Evolutionary conservation across 2,113 vertebrate species (phyloP).

Genomic region (Alouatta palliata): DNA sequence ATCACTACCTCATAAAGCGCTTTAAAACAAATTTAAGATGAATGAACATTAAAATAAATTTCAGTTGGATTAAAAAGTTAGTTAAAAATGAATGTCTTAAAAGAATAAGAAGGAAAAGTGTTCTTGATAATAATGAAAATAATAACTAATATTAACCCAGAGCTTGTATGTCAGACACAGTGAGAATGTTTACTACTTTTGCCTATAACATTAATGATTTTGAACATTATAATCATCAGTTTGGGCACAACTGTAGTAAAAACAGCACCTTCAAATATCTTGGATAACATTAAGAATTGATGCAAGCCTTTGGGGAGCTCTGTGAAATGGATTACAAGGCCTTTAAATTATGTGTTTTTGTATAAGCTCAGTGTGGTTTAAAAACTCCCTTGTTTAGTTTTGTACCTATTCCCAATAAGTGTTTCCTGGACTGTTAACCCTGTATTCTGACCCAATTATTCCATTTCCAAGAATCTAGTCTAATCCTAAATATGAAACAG

Average conservation of each 20-base stretch:
- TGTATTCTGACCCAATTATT: neutral
- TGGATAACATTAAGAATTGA: neutral
- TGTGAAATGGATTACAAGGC: neutral
- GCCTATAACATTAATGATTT: neutral
- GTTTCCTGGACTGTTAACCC: neutral
- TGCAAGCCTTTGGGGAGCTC: neutral
- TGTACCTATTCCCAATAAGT: neutral
- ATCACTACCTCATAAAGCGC: neutral
- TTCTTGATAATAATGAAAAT: neutral
- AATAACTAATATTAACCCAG: neutral
- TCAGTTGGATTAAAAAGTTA: neutral
- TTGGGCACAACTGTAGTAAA: constrained; percentile 4
- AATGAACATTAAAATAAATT: constrained; percentile 37
- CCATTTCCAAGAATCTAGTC: constrained; percentile 9
- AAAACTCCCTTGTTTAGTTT: neutral
- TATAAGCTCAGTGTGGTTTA: neutral
- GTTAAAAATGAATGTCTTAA: neutral
- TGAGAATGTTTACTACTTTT: neutral
- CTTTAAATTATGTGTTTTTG: neutral
- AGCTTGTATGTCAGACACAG: neutral
- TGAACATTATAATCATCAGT: neutral
- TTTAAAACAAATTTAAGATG: constrained; percentile 33
- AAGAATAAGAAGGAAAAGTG: constrained; percentile 22
- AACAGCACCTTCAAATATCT: neutral
- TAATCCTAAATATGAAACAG: constrained; percentile 41